Conservation (phyloP, 2,113 vertebrate species). For the Actenoides hombroni region DNA sequence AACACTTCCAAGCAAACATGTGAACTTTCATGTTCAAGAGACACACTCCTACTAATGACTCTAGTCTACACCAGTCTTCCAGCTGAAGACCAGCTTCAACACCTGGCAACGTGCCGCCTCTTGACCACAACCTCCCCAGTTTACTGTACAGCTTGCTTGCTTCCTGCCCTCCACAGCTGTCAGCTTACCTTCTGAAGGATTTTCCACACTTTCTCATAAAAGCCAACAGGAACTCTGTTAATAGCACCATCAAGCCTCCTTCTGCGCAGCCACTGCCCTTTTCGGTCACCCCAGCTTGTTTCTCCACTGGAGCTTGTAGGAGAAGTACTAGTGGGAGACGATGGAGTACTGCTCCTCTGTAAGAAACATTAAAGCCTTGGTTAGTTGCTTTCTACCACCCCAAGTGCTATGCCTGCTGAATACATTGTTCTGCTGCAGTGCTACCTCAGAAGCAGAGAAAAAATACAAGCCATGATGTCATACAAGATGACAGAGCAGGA, state of each 20-base stretch:
- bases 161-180: background rate
- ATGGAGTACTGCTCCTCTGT: slow-evolving; percentile 90
- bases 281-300: slow-evolving; percentile 87
- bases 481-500: background rate
- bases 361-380: background rate
- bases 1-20: background rate
- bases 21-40: background rate
- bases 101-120: background rate
- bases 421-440: background rate
- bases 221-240: slow-evolving; percentile 95
- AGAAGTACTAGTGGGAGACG: slow-evolving; percentile 88
- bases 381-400: background rate
- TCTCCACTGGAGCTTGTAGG: slow-evolving; percentile 75
- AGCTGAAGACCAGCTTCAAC: background rate
- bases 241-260: slow-evolving; percentile 94
- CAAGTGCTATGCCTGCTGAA: background rate
- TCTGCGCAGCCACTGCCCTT: slow-evolving; percentile 96
- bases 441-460: background rate
- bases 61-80: background rate
- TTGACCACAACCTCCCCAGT: background rate
- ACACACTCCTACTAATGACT: background rate
- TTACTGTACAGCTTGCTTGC: background rate
- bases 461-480: background rate
- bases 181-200: slow-evolving; percentile 90
- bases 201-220: slow-evolving; percentile 97